Percentiles rank a stretch among this genome's conserved stretches.
Evolutionary conservation across 2,113 vertebrate genomes (phyloP).

Genomic region (Boleophthalmus pectinirostris): DNA sequence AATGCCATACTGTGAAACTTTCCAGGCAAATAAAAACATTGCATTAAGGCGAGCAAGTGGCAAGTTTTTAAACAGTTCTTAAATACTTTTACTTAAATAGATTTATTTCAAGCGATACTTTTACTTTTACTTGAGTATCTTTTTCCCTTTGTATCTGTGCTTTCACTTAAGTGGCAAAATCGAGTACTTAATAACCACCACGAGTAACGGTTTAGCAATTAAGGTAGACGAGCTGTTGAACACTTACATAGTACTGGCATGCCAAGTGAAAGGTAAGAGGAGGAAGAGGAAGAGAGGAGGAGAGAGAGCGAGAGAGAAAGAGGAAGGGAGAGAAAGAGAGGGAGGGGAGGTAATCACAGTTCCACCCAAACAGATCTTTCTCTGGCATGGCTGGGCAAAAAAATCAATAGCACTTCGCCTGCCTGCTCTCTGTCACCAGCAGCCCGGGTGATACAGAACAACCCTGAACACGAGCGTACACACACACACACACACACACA

Average conservation of each 20-base stretch:
- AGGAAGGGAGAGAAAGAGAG: background rate
- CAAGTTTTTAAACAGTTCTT: no score
- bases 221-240: slow-evolving; percentile 38
- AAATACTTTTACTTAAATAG: no score
- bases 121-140: no score
- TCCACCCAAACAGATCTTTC: slow-evolving; percentile 71
- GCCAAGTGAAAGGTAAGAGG: slow-evolving; percentile 45
- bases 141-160: no score
- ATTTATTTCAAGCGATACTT: no score
- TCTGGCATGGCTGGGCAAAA: slow-evolving; percentile 47
- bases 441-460: slow-evolving; percentile 38
- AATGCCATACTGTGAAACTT: no score
- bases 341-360: slow-evolving; percentile 64
- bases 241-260: slow-evolving; percentile 35
- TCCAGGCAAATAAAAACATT: no score
- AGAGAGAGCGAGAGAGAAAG: no score
- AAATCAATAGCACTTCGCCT: slow-evolving; percentile 68
- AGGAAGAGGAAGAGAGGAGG: background rate
- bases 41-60: no score
- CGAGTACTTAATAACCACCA: no score
- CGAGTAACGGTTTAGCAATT: slow-evolving; percentile 19
- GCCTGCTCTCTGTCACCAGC: slow-evolving; percentile 53
- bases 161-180: no score
- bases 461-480: slow-evolving; percentile 37
- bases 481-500: slow-evolving; percentile 1